A percentile compares a stretch with the other conserved stretches of the same genome.
Conservation (phyloP, 2,888 invertebrate species). For the Rosalia funebris region DNA sequence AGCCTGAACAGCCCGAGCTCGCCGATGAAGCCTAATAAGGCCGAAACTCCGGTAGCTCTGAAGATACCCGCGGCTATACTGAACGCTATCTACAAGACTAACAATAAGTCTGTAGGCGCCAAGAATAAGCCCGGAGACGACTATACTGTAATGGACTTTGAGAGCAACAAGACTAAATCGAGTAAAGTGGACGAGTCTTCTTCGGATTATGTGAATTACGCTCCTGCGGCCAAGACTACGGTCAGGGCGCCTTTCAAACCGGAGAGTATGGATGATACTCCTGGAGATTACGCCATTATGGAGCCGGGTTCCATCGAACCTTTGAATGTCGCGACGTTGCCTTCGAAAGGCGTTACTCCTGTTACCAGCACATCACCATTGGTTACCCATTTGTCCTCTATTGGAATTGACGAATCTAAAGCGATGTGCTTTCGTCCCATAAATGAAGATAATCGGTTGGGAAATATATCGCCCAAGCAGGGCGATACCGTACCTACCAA, state of each 20-base stretch:
- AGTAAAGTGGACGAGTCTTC: constrained; percentile 31
- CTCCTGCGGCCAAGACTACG: constrained; percentile 51
- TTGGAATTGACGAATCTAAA: constrained; percentile 44
- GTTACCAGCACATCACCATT: constrained; percentile 50
- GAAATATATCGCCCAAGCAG: constrained; percentile 40
- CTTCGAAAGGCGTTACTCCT: constrained; percentile 34
- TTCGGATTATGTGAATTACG: constrained; percentile 61
- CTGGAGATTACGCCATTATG: constrained; percentile 67
- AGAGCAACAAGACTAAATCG: constrained; percentile 38
- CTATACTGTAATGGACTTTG: constrained; percentile 60
- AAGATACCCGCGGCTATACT: constrained; percentile 54
- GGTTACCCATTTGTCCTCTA: constrained; percentile 47
- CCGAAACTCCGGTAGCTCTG: constrained; percentile 44
- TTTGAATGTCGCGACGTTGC: constrained; percentile 29
- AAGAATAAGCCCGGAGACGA: constrained; percentile 41
- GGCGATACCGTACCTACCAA: constrained; percentile 38
- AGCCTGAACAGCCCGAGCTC: constrained; percentile 75
- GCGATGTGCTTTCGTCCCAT: constrained; percentile 46
- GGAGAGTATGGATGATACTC: constrained; percentile 32
- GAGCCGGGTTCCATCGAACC: constrained; percentile 49
- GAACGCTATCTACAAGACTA: constrained; percentile 49
- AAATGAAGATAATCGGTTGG: constrained; percentile 39
- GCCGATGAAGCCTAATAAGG: constrained; percentile 65
- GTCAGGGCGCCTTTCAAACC: constrained; percentile 20
- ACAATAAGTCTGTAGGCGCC: constrained; percentile 8